phyloP scores from a whole-genome alignment of 2,797 vertebrate species.

The Oreochromis mossambicus region DNA sequence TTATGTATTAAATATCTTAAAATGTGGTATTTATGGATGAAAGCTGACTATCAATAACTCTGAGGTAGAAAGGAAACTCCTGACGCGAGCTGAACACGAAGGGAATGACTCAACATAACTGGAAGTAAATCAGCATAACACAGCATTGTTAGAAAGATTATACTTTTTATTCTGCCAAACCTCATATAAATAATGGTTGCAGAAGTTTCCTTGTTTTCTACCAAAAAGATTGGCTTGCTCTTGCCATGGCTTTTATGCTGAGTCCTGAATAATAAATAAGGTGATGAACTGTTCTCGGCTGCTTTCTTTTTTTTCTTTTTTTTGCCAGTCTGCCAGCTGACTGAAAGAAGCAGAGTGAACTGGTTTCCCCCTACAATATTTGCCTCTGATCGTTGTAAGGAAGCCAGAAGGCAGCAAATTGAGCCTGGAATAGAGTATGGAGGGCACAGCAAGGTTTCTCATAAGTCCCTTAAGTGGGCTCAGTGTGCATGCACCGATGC shows the following conservation, averaged over 20 bases:
- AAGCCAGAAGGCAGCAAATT: slow-evolving; percentile 55
- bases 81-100: slow-evolving; percentile 27
- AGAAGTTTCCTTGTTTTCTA: slow-evolving; percentile 35
- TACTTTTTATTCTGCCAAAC: slow-evolving; percentile 24
- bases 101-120: slow-evolving; percentile 45
- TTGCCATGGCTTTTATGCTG: slow-evolving; percentile 39
- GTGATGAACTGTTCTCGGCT: slow-evolving; percentile 45
- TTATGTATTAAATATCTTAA: not conserved
- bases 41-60: slow-evolving; percentile 10
- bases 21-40: slow-evolving; percentile 1
- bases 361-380: slow-evolving; percentile 40
- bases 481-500: slow-evolving; percentile 31
- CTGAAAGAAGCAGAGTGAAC: slow-evolving; percentile 52
- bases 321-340: slow-evolving; percentile 47
- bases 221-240: slow-evolving; percentile 22
- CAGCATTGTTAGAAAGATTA: not conserved
- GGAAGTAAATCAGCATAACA: slow-evolving; percentile 1
- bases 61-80: slow-evolving; percentile 13
- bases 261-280: slow-evolving; percentile 60
- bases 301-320: slow-evolving; percentile 50
- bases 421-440: slow-evolving; percentile 66
- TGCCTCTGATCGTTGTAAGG: slow-evolving; percentile 52
- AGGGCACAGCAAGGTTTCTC: slow-evolving; percentile 60
- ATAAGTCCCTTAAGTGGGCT: slow-evolving; percentile 63
- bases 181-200: slow-evolving; percentile 29